These are phyloP conservation scores for Notamacropus eugenii DNA, from an alignment of 2,797 vertebrate species.

Conservation along the genomic window DNA sequence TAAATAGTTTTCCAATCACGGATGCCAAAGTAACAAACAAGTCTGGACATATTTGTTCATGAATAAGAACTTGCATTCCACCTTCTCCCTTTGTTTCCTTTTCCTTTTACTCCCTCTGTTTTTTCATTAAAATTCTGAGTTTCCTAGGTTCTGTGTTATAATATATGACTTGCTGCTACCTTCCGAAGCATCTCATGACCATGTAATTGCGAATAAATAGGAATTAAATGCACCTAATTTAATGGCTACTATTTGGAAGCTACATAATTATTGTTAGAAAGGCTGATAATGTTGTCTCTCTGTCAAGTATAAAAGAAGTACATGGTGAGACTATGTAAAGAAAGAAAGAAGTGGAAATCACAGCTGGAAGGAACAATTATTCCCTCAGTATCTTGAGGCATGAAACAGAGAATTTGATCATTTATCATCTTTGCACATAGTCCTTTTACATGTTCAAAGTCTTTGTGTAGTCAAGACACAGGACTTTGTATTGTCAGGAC, in stretches of 20 bases:
- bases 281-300: conserved; percentile 62
- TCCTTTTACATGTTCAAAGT: conserved; percentile 64
- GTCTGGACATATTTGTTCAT: background rate
- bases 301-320: conserved; percentile 65
- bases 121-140: conserved; percentile 61
- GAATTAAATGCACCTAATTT: conserved; percentile 61
- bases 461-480: conserved; percentile 23
- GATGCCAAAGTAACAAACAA: background rate
- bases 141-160: conserved; percentile 48
- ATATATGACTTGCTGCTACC: conserved; percentile 49
- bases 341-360: conserved; percentile 62
- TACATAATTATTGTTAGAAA: conserved; percentile 69
- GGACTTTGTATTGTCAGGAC: background rate
- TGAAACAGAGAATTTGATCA: conserved; percentile 73
- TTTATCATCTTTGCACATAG: conserved; percentile 48
- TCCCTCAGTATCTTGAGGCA: conserved; percentile 41
- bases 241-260: conserved; percentile 65
- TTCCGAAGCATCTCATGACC: conserved; percentile 61
- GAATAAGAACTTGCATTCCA: conserved; percentile 17
- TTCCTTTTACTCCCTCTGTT: background rate
- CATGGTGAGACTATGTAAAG: background rate
- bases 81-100: conserved; percentile 17
- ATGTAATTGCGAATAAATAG: conserved; percentile 62
- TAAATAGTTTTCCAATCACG: conserved; percentile 40
- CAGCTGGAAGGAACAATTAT: conserved; percentile 67